These are phyloP conservation scores for Vandiemenella viatica DNA, from an alignment of 2,888 invertebrate genomes.

Conservation along the genomic window DNA sequence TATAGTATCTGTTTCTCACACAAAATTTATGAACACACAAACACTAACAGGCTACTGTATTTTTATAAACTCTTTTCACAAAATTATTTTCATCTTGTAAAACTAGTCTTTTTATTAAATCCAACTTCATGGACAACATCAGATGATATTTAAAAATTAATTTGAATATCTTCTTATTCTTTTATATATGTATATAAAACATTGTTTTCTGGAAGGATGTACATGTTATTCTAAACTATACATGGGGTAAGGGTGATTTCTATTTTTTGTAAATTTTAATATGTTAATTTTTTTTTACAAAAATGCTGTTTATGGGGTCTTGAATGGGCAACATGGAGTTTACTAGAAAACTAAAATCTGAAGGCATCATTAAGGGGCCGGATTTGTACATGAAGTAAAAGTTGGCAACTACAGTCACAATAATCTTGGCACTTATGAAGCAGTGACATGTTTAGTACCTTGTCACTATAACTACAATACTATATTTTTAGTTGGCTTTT, in stretches of 20 bases:
- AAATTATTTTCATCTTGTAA: conserved; percentile 14
- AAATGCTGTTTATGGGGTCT: conserved; percentile 3
- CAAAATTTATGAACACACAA: conserved; percentile 11
- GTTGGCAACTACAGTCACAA: not conserved
- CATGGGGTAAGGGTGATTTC: conserved; percentile 3
- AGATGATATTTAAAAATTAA: conserved; percentile 8
- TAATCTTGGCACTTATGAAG: conserved; percentile 11
- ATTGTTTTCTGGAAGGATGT: conserved; percentile 9
- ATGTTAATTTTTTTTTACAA: conserved; percentile 11
- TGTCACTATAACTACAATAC: not conserved
- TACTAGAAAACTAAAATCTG: conserved; percentile 13
- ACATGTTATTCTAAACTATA: conserved; percentile 7
- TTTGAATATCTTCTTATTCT: conserved; percentile 6
- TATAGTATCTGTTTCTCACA: conserved; percentile 6
- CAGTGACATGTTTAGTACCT: conserved; percentile 1
- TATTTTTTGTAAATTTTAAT: conserved; percentile 6
- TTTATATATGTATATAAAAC: conserved; percentile 4
- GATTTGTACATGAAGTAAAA: conserved; percentile 8
- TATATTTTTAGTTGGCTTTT: conserved; percentile 1
- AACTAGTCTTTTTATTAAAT: conserved; percentile 11
- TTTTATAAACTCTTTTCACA: conserved; percentile 7
- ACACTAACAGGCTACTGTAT: conserved; percentile 9
- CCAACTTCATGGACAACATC: conserved; percentile 9
- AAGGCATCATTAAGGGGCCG: conserved; percentile 15
- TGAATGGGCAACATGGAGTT: conserved; percentile 10